Conservation (phyloP, 2,888 invertebrate species). For the Brenthis ino region DNA sequence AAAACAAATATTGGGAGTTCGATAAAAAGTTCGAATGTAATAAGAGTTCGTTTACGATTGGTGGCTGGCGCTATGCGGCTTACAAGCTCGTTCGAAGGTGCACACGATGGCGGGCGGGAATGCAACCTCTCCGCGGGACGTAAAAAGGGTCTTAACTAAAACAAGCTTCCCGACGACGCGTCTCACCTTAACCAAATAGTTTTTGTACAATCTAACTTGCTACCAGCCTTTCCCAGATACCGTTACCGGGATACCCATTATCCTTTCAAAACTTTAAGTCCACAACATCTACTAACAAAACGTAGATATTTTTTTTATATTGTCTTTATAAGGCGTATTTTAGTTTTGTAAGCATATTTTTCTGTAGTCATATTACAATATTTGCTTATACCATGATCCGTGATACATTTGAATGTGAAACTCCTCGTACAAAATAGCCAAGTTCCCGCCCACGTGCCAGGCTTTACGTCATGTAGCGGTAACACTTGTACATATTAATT, state of each 20-base stretch:
- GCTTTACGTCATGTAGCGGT: slow-evolving; percentile 38
- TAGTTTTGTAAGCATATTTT: not conserved
- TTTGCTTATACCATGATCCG: not conserved
- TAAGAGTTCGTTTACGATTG: slow-evolving; percentile 21
- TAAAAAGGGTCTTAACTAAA: slow-evolving; percentile 69
- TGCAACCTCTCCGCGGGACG: slow-evolving; percentile 70
- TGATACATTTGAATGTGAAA: not conserved
- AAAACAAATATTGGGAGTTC: not conserved
- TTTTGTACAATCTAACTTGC: slow-evolving; percentile 39
- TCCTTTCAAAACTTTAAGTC: slow-evolving; percentile 9
- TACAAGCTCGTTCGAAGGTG: slow-evolving; percentile 45
- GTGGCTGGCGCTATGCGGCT: slow-evolving; percentile 46
- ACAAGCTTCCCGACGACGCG: slow-evolving; percentile 65
- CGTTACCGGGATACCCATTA: slow-evolving; percentile 20
- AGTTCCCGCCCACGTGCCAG: slow-evolving; percentile 38
- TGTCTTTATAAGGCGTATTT: not conserved
- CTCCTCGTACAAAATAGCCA: slow-evolving; percentile 25
- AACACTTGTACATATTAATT: slow-evolving; percentile 34
- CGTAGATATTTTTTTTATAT: not conserved
- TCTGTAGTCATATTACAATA: not conserved
- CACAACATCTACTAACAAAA: not conserved
- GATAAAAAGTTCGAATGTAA: slow-evolving; percentile 17
- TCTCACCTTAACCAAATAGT: slow-evolving; percentile 63
- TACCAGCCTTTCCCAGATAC: slow-evolving; percentile 27
- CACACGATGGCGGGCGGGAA: slow-evolving; percentile 58